Conservation (phyloP, 2,888 invertebrate species). For the Leptinotarsa rubiginosa region DNA sequence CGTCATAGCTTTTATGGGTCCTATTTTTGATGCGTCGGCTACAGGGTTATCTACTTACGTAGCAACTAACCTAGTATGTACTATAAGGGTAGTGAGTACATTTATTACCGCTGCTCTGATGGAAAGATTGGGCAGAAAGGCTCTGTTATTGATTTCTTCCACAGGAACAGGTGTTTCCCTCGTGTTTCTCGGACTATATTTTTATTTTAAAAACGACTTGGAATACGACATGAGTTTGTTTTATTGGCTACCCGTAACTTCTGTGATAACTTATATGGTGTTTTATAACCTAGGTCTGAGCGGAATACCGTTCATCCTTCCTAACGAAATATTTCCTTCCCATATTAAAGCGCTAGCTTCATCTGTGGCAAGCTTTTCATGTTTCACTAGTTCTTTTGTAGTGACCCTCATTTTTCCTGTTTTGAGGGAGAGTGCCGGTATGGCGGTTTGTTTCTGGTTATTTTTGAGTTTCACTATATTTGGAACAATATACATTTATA, state of each 20-base stretch:
- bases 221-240: constrained; percentile 61
- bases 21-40: constrained; percentile 78
- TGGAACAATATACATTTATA: constrained; percentile 45
- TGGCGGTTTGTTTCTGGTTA: constrained; percentile 50
- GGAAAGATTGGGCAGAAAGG: constrained; percentile 78
- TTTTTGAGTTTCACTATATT: constrained; percentile 44
- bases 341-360: constrained; percentile 74
- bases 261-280: constrained; percentile 75
- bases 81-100: constrained; percentile 79
- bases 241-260: constrained; percentile 74
- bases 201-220: constrained; percentile 41
- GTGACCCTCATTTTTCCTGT: constrained; percentile 52
- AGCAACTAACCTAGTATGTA: constrained; percentile 80
- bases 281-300: constrained; percentile 79
- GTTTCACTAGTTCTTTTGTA: constrained; percentile 46
- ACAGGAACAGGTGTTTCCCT: constrained; percentile 73
- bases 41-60: constrained; percentile 71
- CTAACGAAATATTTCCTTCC: constrained; percentile 84
- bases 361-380: constrained; percentile 65
- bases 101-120: constrained; percentile 79
- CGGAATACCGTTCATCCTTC: constrained; percentile 83
- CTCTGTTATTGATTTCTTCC: constrained; percentile 75
- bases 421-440: constrained; percentile 42
- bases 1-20: constrained; percentile 80
- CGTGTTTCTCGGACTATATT: constrained; percentile 45